Conservation (phyloP, 2,888 invertebrate species). For the Carabus problematicus region DNA sequence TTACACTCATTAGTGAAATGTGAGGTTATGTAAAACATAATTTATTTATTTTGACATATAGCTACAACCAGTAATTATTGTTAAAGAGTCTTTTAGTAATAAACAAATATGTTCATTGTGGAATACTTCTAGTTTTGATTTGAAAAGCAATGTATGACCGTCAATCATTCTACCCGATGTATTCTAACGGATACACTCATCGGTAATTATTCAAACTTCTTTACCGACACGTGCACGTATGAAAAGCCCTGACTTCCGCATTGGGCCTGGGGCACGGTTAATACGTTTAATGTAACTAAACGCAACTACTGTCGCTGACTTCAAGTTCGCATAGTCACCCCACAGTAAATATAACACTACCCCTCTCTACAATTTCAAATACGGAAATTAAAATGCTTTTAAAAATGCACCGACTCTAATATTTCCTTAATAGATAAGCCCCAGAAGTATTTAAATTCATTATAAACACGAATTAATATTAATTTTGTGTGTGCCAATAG, state of each 20-base stretch:
- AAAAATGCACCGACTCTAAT: slow-evolving; percentile 21
- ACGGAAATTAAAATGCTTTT: slow-evolving; percentile 40
- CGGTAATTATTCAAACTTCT: slow-evolving; percentile 39
- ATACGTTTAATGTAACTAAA: slow-evolving; percentile 42
- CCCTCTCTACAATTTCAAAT: slow-evolving; percentile 21
- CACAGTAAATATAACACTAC: background rate
- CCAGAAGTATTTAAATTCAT: too few species aligned
- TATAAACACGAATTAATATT: too few species aligned
- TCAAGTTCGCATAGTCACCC: background rate
- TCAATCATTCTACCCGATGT: background rate
- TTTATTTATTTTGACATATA: too few species aligned
- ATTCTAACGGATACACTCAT: background rate
- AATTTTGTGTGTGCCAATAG: too few species aligned
- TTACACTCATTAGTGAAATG: too few species aligned
- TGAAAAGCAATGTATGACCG: background rate
- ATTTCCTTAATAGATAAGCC: slow-evolving; percentile 7
- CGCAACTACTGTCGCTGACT: slow-evolving; percentile 3
- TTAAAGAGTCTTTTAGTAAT: too few species aligned
- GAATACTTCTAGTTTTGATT: too few species aligned
- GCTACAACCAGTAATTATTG: too few species aligned
- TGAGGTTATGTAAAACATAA: too few species aligned
- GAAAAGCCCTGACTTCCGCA: slow-evolving; percentile 13
- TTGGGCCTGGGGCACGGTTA: slow-evolving; percentile 23
- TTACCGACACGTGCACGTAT: slow-evolving; percentile 38
- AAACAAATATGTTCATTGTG: too few species aligned